Conservation (phyloP, 2,888 invertebrate genomes). For the Embidobia sp. region DNA sequence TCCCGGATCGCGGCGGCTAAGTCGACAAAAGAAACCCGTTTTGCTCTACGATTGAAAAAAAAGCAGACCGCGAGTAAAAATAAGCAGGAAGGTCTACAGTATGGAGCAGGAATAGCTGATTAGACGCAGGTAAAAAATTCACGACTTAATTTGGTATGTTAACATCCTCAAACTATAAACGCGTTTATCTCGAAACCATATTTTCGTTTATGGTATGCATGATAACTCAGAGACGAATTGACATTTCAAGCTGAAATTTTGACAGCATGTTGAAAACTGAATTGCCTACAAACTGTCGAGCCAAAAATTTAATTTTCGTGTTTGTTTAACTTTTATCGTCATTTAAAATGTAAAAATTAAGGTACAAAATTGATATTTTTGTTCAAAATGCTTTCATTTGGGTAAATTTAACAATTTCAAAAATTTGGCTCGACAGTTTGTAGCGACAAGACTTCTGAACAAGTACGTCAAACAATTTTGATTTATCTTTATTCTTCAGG, state of each 20-base stretch:
- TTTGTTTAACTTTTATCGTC: no score
- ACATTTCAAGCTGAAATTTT: neutral
- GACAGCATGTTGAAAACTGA: neutral
- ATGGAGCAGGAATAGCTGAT: neutral
- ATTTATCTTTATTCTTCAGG: no score
- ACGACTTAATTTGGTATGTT: neutral
- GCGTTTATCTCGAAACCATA: neutral
- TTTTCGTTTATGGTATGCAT: neutral
- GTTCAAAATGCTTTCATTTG: no score
- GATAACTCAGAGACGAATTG: neutral
- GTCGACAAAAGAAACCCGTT: neutral
- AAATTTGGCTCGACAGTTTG: no score
- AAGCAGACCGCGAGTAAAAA: neutral
- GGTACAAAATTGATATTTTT: no score
- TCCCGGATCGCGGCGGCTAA: neutral
- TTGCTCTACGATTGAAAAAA: conserved; percentile 1
- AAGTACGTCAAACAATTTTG: no score
- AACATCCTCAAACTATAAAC: conserved; percentile 1
- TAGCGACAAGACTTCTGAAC: no score
- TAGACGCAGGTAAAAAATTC: neutral
- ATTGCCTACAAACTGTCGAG: neutral
- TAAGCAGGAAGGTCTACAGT: neutral
- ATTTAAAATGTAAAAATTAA: no score
- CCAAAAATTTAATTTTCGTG: neutral
- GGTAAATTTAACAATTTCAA: no score